Percentiles rank a stretch among this genome's conserved stretches.
Evolutionary conservation across 1,140 invertebrate species (phyloP).

Genomic region (Delia radicum): DNA sequence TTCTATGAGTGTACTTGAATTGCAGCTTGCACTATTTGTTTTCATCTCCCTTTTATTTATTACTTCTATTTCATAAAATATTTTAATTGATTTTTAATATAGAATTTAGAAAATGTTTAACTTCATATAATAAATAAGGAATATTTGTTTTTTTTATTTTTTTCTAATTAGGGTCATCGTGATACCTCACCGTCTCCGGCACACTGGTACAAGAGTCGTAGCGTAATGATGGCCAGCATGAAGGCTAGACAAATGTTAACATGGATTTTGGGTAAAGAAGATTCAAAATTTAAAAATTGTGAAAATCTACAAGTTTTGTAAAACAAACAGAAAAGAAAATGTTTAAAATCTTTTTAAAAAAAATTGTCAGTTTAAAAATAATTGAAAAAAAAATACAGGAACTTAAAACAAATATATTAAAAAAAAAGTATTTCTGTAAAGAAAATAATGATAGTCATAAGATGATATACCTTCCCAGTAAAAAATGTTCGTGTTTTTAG

Average conservation of each 20-base stretch:
- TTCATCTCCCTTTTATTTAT: too few relatives aligned
- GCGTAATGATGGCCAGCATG: conserved; percentile 80
- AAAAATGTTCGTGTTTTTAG: too few relatives aligned
- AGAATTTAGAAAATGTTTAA: too few relatives aligned
- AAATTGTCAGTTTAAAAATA: background rate
- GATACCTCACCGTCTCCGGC: conserved; percentile 60
- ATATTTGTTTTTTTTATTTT: conserved; percentile 30
- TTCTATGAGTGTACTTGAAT: too few relatives aligned
- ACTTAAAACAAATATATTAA: background rate
- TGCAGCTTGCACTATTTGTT: too few relatives aligned
- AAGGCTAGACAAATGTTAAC: conserved; percentile 86
- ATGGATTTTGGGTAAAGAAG: conserved; percentile 86
- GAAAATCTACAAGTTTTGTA: conserved; percentile 80
- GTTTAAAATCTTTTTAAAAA: background rate
- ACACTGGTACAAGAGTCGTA: conserved; percentile 81
- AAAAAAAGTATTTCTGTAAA: background rate
- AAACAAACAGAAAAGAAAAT: conserved; percentile 28
- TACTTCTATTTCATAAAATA: too few relatives aligned
- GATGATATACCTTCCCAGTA: too few relatives aligned
- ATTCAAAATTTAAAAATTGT: conserved; percentile 87
- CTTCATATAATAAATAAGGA: too few relatives aligned
- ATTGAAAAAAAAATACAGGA: conserved; percentile 15
- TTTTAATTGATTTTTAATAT: too few relatives aligned
- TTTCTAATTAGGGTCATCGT: conserved; percentile 55
- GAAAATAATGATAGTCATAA: too few relatives aligned